These are phyloP conservation scores for Drosophila setosimentum DNA, from an alignment of 2,888 invertebrate species.

Conservation along the genomic window DNA sequence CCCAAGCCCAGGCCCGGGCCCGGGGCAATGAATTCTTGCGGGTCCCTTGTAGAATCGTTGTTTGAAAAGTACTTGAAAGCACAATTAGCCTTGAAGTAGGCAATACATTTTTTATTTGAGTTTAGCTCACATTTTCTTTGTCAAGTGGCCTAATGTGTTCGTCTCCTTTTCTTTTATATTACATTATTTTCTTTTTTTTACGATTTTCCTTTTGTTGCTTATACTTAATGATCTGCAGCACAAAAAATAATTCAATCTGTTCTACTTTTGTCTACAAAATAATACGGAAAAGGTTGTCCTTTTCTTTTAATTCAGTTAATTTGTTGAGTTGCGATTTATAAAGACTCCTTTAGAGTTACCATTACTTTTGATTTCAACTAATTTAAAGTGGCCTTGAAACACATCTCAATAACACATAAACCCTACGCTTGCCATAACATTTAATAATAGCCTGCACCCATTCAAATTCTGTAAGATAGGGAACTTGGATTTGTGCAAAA, in stretches of 20 bases:
- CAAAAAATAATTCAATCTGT: background rate
- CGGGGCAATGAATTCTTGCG: conserved; percentile 19
- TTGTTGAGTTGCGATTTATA: background rate
- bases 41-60: conserved; percentile 20
- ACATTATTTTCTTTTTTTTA: background rate
- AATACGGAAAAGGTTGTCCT: background rate
- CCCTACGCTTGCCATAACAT: background rate
- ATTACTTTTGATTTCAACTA: background rate
- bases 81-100: conserved; percentile 47
- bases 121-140: conserved; percentile 15
- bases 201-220: background rate
- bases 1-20: background rate
- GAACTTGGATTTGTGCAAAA: too few relatives aligned
- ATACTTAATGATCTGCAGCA: conserved; percentile 4
- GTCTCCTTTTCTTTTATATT: background rate
- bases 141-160: conserved; percentile 23
- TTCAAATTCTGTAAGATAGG: too few relatives aligned
- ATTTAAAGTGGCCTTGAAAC: background rate
- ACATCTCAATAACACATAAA: background rate
- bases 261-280: background rate
- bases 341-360: background rate
- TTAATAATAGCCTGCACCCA: background rate
- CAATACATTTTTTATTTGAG: conserved; percentile 18
- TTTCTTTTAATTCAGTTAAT: background rate
- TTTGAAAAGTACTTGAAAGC: conserved; percentile 55